Evolutionary conservation across 2,888 invertebrate species (phyloP), one percentile per base, ranked within the genome.

Genomic region (Spatulosminthurus flaviceps): DNA sequence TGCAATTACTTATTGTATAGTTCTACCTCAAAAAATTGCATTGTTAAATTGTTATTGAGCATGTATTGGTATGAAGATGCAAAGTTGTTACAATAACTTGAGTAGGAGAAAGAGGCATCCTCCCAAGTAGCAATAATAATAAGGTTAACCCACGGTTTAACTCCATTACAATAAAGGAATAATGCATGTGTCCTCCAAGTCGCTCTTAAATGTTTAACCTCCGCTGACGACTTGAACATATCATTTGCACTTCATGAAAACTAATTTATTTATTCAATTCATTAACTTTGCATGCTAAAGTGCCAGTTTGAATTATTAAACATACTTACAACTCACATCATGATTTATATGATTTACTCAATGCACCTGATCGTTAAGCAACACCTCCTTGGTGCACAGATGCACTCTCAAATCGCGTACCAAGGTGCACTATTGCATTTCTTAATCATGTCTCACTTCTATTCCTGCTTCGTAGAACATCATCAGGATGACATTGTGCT

Each of bases 201-300:
- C n/a, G 16, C n/a, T 51, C n/a, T n/a, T n/a, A n/a, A n/a, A n/a
- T 51, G 16, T 16, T 51, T 24, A 41, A 41, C 70, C 22, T 1
- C 28, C n/a, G 41, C 28, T 70, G 70, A 70, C 70, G 34, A 21
- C 34, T 29, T 21, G 7, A 70, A 70, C 70, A 21, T 70, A 41
- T 70, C 41, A 21, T 70, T 70, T 41, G 22, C 70, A 70, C 70
- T 70, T 70, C 70, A 70, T 70, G 41, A 70, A 70, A 24, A 22
- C 28, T 26, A 67, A 67, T 28, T 67, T 19, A 51, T 51, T 19
- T 2, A 51, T 22, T 43, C 70, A 29, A 43, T 11, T n/a, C 51
- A 51, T 11, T 51, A 19, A 51, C 9, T 51, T 51, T 51, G 51
- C 51, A 51, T 16, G 5, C 9, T 51, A 16, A 4, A 51, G 51